These are phyloP conservation scores for Heteropelma amictum DNA, from an alignment of 2,888 invertebrate species.

Conservation along the genomic window DNA sequence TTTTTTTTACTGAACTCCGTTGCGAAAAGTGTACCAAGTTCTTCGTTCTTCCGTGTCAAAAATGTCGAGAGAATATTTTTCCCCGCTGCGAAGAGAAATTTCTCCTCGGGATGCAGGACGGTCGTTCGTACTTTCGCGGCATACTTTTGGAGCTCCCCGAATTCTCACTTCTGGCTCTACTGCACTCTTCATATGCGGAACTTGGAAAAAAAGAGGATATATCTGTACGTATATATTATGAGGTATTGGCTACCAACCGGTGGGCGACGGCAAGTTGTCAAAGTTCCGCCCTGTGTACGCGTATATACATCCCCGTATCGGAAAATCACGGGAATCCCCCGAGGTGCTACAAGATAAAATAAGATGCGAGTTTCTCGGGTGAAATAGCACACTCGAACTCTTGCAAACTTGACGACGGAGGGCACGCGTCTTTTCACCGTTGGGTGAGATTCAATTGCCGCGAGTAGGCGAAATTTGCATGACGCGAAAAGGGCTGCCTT, in stretches of 20 bases:
- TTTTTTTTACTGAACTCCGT: background rate
- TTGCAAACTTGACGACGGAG: background rate
- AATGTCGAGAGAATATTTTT: conserved; percentile 16
- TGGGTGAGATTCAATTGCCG: conserved; percentile 43
- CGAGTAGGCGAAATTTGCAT: conserved; percentile 26
- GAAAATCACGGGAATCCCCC: conserved; percentile 42
- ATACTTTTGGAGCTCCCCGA: background rate
- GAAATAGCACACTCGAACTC: conserved; percentile 32
- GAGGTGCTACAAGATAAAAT: background rate
- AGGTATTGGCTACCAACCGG: background rate
- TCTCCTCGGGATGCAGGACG: background rate
- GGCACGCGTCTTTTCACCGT: conserved; percentile 46
- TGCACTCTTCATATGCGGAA: background rate
- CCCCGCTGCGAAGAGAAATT: background rate
- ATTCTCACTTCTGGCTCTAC: conserved; percentile 12
- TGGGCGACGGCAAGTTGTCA: conserved; percentile 12
- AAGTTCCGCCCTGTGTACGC: conserved; percentile 1
- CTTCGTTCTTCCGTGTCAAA: background rate
- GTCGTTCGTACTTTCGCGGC: conserved; percentile 15
- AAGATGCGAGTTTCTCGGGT: conserved; percentile 21
- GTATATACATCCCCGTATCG: conserved; percentile 30
- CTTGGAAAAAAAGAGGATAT: background rate
- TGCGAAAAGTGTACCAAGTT: background rate
- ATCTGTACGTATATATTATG: conserved; percentile 1
- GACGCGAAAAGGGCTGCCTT: background rate